Conservation (phyloP, 2,888 invertebrate genomes). For the Adela reaumurella region DNA sequence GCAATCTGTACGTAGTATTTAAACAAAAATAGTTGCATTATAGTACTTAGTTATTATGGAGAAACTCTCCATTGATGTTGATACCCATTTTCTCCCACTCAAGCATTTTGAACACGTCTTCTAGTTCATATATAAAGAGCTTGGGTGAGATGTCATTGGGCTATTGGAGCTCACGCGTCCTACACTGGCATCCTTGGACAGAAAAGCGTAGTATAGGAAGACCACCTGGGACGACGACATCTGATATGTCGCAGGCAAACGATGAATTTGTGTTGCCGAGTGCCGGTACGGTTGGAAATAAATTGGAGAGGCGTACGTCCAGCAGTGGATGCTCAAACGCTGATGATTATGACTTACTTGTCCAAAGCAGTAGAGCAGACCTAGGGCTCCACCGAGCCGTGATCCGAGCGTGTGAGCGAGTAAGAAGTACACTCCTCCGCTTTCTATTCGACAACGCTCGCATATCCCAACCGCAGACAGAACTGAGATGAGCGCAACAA, state of each 20-base stretch:
- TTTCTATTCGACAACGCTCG: conserved; percentile 90
- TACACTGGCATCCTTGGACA: no score
- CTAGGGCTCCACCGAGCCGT: conserved; percentile 88
- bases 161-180: conserved; percentile 2
- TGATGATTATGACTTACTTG: conserved; percentile 58
- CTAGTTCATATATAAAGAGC: no score
- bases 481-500: conserved; percentile 87
- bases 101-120: no score
- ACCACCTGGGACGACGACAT: neutral
- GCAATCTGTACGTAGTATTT: no score
- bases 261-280: no score
- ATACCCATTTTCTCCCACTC: no score
- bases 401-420: conserved; percentile 92
- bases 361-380: conserved; percentile 93
- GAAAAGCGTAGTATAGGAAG: no score
- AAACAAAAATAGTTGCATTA: no score
- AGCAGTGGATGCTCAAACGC: neutral
- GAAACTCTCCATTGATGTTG: no score
- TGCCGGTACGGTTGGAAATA: conserved; percentile 3
- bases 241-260: no score
- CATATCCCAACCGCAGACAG: conserved; percentile 95
- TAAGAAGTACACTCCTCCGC: conserved; percentile 96
- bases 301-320: neutral
- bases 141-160: no score
- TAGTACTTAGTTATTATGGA: no score